Base-by-base conservation (phyloP, 1,140 invertebrate genomes). In the Coenobita brevimanus region DNA sequence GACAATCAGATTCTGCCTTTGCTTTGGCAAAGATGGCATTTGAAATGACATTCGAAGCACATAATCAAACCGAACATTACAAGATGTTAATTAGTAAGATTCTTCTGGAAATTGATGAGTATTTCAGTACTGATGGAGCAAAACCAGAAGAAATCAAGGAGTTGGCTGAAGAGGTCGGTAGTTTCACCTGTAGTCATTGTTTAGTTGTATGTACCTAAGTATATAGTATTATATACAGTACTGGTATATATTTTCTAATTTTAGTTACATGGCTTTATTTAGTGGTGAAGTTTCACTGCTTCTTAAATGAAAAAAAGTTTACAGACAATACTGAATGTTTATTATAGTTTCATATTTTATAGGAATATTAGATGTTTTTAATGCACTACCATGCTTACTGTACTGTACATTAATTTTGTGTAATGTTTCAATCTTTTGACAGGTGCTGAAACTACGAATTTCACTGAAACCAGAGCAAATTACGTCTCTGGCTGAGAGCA, bases 391-490 rank as follows among this genome's bases (percentile, higher is more conserved):
- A n/a, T n/a, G n/a, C n/a, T n/a, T n/a, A n/a, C n/a, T n/a, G n/a
- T n/a, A n/a, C n/a, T n/a, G n/a, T n/a, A n/a, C n/a, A n/a, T n/a
- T n/a, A n/a, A n/a, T n/a, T n/a, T n/a, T n/a, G n/a, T n/a, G n/a
- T n/a, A n/a, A n/a, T n/a, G n/a, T n/a, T n/a, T n/a, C n/a, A n/a
- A n/a, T n/a, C n/a, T n/a, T 87, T 62, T 67, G 57, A 78, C 92
- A 94, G 92, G 93, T 94, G 17, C 92, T 97, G 54, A 93, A 92
- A 15, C 94, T 94, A 91, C 93, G 94, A 43, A 96, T 96, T 13
- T 94, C 96, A 10, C 92, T 97, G 62, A 94, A 95, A 92, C 97
- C 97, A 3, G 95, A 97, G 82, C 95, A 98, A 93, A 98, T 99
- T 83, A 95, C 94, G 69, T 93, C 95, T 36, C 92, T 99, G 62